phyloP scores from a whole-genome alignment of 2,797 vertebrate species.

The Smutsia temminckii region DNA sequence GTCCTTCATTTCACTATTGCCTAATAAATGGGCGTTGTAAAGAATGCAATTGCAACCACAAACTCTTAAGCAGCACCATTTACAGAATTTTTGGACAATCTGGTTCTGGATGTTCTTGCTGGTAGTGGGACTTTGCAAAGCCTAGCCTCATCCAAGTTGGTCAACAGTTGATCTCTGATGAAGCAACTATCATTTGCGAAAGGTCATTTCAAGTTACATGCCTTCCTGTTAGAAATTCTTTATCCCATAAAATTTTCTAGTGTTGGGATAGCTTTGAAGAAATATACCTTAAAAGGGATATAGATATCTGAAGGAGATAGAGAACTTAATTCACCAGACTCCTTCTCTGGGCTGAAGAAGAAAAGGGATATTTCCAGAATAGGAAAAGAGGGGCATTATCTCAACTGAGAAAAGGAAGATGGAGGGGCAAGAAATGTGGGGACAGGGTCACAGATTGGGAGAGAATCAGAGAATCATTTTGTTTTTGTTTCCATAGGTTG shows the following conservation, averaged over 20 bases:
- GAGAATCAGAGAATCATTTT: background rate
- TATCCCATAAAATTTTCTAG: background rate
- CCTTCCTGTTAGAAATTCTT: background rate
- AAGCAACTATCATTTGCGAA: slow-evolving; percentile 41
- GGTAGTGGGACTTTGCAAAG: background rate
- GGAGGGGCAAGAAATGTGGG: background rate
- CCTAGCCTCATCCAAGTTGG: slow-evolving; percentile 11
- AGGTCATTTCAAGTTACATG: background rate
- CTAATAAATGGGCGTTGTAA: background rate
- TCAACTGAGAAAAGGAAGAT: background rate
- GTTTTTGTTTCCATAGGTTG: background rate
- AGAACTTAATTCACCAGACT: background rate
- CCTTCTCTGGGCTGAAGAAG: background rate
- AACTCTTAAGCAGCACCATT: background rate
- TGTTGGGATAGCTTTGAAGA: slow-evolving; percentile 11
- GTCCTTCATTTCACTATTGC: background rate
- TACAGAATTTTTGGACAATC: background rate
- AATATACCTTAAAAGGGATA: background rate
- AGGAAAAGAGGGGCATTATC: background rate
- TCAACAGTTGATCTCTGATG: slow-evolving; percentile 52
- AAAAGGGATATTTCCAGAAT: background rate
- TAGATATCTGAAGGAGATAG: background rate
- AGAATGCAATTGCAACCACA: background rate
- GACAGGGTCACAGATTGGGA: background rate
- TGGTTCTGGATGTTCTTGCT: background rate